Conservation (phyloP, 2,113 vertebrate species). For the Mohoua ochrocephala region DNA sequence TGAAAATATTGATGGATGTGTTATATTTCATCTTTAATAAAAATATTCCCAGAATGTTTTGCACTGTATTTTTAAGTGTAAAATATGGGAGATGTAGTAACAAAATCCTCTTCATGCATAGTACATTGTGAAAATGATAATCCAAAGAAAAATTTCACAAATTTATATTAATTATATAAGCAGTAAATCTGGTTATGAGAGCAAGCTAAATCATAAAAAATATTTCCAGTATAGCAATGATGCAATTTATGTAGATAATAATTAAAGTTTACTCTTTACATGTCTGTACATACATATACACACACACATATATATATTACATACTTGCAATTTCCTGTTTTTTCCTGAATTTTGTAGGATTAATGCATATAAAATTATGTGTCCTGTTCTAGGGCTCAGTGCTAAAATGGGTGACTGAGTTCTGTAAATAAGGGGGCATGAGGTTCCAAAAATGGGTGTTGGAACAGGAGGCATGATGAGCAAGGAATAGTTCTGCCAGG, state of each 20-base stretch:
- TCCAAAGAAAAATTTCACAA: not conserved
- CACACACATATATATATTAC: not conserved
- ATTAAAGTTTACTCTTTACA: not conserved
- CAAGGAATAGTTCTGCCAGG: not conserved
- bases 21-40: conserved; percentile 47
- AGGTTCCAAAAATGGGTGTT: not conserved
- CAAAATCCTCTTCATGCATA: not conserved
- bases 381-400: not conserved
- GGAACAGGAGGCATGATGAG: not conserved
- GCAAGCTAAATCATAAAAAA: not conserved
- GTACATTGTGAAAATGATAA: not conserved
- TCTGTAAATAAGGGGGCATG: not conserved
- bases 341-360: not conserved
- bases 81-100: not conserved
- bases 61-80: not conserved
- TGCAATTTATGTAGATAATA: not conserved
- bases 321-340: not conserved
- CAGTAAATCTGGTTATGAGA: conserved; percentile 29
- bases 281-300: not conserved
- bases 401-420: not conserved
- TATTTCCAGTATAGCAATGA: not conserved
- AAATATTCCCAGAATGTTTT: conserved; percentile 24
- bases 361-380: not conserved
- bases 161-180: not conserved
- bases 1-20: conserved; percentile 30